A percentile compares a stretch with the other conserved stretches of the same genome.
phyloP scores from a whole-genome alignment of 2,888 invertebrate species.

The Tetragonisca angustula region DNA sequence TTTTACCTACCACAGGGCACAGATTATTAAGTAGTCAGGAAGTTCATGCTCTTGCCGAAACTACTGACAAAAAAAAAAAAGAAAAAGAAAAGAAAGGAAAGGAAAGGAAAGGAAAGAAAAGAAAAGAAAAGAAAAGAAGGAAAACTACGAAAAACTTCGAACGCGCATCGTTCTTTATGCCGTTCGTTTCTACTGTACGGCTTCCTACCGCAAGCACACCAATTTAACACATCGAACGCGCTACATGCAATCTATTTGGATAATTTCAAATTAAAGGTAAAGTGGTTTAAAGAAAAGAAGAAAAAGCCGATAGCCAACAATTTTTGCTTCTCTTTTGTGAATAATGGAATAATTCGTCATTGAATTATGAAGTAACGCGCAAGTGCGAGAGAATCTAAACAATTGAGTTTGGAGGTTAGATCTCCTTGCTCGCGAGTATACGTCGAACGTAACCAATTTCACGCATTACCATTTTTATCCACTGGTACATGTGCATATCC shows the following conservation, averaged over 20 bases:
- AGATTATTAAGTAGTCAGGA: slow-evolving; percentile 83
- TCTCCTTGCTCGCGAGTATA: neutral
- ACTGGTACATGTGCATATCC: neutral
- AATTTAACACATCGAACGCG: neutral
- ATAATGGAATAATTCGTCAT: neutral
- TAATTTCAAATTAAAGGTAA: neutral
- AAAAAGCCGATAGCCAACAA: too few species aligned
- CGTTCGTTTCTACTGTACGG: neutral
- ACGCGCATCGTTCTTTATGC: neutral
- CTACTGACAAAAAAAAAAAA: slow-evolving; percentile 65
- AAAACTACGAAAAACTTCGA: too few species aligned
- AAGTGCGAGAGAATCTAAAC: neutral
- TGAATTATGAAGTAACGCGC: neutral
- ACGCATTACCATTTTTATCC: slow-evolving; percentile 27
- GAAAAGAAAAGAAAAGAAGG: too few species aligned
- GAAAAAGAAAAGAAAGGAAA: neutral
- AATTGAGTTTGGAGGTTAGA: slow-evolving; percentile 52
- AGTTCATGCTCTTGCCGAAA: slow-evolving; percentile 80
- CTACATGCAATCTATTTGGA: neutral
- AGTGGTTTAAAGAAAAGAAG: neutral
- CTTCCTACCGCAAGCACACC: neutral
- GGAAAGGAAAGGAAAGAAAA: too few species aligned
- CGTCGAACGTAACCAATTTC: neutral
- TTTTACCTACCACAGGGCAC: slow-evolving; percentile 85
- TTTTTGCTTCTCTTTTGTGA: neutral